Evolutionary conservation across 30 jellyfish, hydroid and myxozoan genomes (phyloP), one percentile per base, ranked within the genome.

Genomic region (Clytia hemisphaerica): DNA sequence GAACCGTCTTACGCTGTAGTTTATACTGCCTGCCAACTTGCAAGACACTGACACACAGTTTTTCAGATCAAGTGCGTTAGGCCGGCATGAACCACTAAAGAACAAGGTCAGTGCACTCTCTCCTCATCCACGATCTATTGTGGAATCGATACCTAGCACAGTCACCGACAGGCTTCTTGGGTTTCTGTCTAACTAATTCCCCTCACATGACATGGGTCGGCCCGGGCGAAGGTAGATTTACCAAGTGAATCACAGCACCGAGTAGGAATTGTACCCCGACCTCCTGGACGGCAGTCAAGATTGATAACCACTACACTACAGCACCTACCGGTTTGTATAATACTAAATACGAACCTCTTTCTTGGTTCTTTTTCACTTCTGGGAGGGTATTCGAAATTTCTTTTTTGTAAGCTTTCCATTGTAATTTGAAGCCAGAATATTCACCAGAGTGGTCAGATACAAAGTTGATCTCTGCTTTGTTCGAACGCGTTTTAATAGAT

Each of bases 361-460:
- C 76, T 72, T 57, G 32, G 50, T 81, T 32, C 51, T 38, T 37
- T n/a, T n/a, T n/a, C 24, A 26, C 45, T 16, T 24, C 79, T 15
- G 45, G n/a, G 15, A n/a, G 36, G 18, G 19, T 38, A 3, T 1
- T 67, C 74, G 40, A 33, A 4, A 27, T 10, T 28, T 72, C 36
- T 4, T 57, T 53, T 14, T 46, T 29, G 7, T 24, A 59, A 4
- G 76, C 95, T 33, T 63, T 59, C 98, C 98, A 89, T 26, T 33
- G 67, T 45, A 89, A 65, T 21, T 81, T 80, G 67, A 89, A 89
- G 40, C 98, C 98, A 24, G 71, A 68, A 57, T 79, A 68, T 47
- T 86, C 88, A 3, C 91, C 76, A 30, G 98, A 81, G 14, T 72
- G 87, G 51, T 82, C 94, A 9, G 98, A 82, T 0, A 79, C 85